phyloP scores from a whole-genome alignment of 23 tunicate species.

The Styela plicata region DNA sequence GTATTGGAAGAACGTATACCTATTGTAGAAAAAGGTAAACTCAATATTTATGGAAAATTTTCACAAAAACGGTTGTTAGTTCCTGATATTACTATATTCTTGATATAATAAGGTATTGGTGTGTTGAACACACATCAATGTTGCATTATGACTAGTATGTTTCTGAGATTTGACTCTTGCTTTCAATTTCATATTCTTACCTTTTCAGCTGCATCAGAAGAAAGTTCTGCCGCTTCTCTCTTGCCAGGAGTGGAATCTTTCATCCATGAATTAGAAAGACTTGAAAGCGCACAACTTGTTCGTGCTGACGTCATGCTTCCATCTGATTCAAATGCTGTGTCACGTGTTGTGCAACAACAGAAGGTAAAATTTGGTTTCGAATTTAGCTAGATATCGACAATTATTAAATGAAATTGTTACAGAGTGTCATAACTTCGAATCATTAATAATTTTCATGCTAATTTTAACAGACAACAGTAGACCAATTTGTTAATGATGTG shows the following conservation, averaged over 20 bases:
- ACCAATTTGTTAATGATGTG: slow-evolving; percentile 14
- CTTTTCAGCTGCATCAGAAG: slow-evolving; percentile 22
- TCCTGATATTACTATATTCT: neutral
- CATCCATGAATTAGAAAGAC: slow-evolving; percentile 38
- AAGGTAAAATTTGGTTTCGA: too few relatives aligned
- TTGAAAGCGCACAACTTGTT: slow-evolving; percentile 55
- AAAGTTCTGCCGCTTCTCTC: slow-evolving; percentile 28
- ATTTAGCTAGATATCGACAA: too few relatives aligned
- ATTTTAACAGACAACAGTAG: neutral
- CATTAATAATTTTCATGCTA: neutral
- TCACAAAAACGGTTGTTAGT: neutral
- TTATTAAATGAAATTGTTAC: too few relatives aligned
- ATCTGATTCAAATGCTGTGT: slow-evolving; percentile 39
- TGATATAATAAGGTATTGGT: too few relatives aligned
- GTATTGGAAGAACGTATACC: slow-evolving; percentile 12
- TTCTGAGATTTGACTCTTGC: neutral
- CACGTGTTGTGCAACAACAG: slow-evolving; percentile 53
- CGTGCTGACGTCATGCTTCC: slow-evolving; percentile 71
- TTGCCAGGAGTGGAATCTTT: slow-evolving; percentile 43
- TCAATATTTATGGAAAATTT: neutral
- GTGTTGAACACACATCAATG: too few relatives aligned
- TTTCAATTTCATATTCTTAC: neutral
- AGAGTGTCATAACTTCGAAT: too few relatives aligned
- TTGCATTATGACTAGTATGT: neutral
- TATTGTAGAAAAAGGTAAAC: slow-evolving; percentile 17